These are phyloP conservation scores for Elephas maximus DNA, from an alignment of 2,113 vertebrate species.

Conservation along the genomic window DNA sequence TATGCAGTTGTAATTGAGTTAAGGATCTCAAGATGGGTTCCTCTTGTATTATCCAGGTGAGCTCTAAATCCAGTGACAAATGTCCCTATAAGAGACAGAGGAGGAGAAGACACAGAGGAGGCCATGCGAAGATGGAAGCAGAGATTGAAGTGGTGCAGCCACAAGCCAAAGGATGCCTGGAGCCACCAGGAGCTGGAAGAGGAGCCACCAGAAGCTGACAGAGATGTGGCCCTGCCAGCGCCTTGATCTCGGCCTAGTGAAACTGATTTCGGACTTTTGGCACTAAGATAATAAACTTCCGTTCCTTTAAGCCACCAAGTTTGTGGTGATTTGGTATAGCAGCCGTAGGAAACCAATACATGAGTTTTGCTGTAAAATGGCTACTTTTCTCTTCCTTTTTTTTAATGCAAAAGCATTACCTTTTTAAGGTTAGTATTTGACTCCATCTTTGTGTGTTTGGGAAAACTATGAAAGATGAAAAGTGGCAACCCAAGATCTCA, in stretches of 20 bases:
- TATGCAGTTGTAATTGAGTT: conserved; percentile 41
- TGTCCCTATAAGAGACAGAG: neutral
- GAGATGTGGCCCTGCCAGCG: neutral
- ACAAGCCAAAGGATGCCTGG: neutral
- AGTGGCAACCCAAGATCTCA: neutral
- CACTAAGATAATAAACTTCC: conserved; percentile 12
- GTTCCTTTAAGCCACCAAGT: neutral
- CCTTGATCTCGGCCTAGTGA: neutral
- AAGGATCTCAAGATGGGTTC: neutral
- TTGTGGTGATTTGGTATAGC: neutral
- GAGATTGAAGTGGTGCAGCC: neutral
- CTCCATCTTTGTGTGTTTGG: neutral
- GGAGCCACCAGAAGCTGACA: neutral
- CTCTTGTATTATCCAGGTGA: neutral
- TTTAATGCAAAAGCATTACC: neutral
- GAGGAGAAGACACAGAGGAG: neutral
- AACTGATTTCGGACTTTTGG: conserved; percentile 18
- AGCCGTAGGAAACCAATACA: conserved; percentile 5
- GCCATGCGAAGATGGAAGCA: neutral
- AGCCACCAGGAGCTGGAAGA: neutral
- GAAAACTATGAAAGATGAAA: conserved; percentile 45
- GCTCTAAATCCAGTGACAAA: neutral
- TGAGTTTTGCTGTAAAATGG: conserved; percentile 45
- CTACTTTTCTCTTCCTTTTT: conserved; percentile 19
- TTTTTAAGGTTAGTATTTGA: conserved; percentile 10